Evolutionary conservation across 2,113 vertebrate genomes (phyloP).

Genomic region (Bubo scandiacus): DNA sequence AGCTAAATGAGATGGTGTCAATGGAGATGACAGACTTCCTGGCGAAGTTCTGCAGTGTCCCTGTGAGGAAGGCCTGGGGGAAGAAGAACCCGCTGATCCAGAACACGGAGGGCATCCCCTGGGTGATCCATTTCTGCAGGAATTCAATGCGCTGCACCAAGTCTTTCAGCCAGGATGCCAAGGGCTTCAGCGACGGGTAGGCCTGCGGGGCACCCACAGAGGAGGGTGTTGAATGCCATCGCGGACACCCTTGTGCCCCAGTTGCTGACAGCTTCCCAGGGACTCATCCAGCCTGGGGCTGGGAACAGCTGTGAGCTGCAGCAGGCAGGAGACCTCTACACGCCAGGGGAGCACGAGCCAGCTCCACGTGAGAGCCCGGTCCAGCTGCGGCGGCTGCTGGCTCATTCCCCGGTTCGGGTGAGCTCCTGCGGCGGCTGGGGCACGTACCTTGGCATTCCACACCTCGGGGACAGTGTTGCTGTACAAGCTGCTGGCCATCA

Average conservation of each 20-base stretch:
- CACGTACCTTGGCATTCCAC: constrained; percentile 84
- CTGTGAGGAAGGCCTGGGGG: constrained; percentile 91
- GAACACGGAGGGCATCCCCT: constrained; percentile 84
- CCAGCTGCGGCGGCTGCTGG: not conserved
- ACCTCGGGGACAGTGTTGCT: constrained; percentile 85
- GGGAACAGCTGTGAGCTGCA: not conserved
- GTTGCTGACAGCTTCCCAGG: not conserved
- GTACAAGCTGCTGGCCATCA: constrained; percentile 88
- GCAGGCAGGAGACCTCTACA: not conserved
- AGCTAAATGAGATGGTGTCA: constrained; percentile 85
- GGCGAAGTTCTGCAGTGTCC: constrained; percentile 90
- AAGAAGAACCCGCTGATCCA: constrained; percentile 95
- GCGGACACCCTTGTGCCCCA: not conserved
- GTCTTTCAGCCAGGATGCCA: constrained; percentile 89
- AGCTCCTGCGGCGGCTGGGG: not conserved
- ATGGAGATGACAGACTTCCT: constrained; percentile 82
- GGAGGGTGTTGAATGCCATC: not conserved
- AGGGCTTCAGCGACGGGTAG: constrained; percentile 87
- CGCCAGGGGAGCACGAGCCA: not conserved
- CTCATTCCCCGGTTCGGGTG: not conserved
- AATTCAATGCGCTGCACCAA: constrained; percentile 83
- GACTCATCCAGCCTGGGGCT: not conserved
- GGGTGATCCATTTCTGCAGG: constrained; percentile 80
- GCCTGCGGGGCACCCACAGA: constrained; percentile 65
- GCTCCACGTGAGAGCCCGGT: not conserved